A percentile compares a stretch with the other conserved stretches of the same genome.
Evolutionary conservation across 2,888 invertebrate genomes (phyloP).

Genomic region (Meganola albula): DNA sequence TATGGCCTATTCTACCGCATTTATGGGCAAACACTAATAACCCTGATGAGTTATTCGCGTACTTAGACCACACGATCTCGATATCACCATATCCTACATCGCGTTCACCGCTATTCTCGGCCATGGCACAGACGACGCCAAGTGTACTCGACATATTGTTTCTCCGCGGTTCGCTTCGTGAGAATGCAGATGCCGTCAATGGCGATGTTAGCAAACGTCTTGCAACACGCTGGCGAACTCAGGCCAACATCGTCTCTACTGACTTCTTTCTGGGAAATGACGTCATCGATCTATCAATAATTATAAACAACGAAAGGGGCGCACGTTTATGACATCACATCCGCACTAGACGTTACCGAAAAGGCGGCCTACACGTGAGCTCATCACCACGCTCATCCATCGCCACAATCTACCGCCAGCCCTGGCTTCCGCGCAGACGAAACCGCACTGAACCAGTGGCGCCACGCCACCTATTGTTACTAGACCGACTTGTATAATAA

Average conservation of each 20-base stretch:
- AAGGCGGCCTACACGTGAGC: slow-evolving; percentile 49
- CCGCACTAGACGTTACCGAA: slow-evolving; percentile 36
- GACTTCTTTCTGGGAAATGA: slow-evolving; percentile 86
- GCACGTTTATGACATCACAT: slow-evolving; percentile 63
- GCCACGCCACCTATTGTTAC: slow-evolving; percentile 34
- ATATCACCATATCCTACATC: slow-evolving; percentile 56
- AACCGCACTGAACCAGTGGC: slow-evolving; percentile 32
- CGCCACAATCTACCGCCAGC: slow-evolving; percentile 36
- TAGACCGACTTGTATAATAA: slow-evolving; percentile 38
- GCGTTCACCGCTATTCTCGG: slow-evolving; percentile 76
- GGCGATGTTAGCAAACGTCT: slow-evolving; percentile 83
- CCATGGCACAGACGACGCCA: slow-evolving; percentile 87
- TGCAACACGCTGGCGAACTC: slow-evolving; percentile 79
- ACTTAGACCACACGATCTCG: slow-evolving; percentile 58
- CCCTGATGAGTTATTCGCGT: slow-evolving; percentile 51
- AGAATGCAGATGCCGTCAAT: slow-evolving; percentile 82
- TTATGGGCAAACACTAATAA: slow-evolving; percentile 80
- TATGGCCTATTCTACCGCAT: slow-evolving; percentile 81
- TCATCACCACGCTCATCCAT: slow-evolving; percentile 21
- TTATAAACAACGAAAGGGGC: slow-evolving; percentile 62
- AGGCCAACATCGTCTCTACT: slow-evolving; percentile 84
- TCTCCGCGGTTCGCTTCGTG: slow-evolving; percentile 78
- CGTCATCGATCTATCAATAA: slow-evolving; percentile 81
- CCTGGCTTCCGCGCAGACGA: slow-evolving; percentile 42
- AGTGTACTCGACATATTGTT: slow-evolving; percentile 80